phyloP scores from a whole-genome alignment of 37 sponge, comb jelly and placozoan species.

The Lycopodina hypogea region DNA sequence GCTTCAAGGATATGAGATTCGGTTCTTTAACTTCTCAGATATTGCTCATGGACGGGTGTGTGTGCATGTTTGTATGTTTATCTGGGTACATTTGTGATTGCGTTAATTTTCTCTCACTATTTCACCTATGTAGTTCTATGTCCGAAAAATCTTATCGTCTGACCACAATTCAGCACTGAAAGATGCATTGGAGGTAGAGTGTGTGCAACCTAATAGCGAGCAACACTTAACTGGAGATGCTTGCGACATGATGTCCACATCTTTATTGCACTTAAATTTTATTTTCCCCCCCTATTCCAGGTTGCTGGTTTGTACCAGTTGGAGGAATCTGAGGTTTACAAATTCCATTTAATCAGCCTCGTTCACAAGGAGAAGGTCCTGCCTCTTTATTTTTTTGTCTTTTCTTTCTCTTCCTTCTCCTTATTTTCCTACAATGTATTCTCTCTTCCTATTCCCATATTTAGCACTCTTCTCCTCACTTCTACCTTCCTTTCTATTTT shows the following conservation, averaged over 20 bases:
- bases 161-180: not conserved
- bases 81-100: not conserved
- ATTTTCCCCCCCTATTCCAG: not conserved
- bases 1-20: conserved; percentile 54
- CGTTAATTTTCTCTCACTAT: not conserved
- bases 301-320: conserved; percentile 48
- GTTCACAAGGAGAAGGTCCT: conserved; percentile 14
- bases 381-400: no score
- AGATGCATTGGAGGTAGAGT: conserved; percentile 43
- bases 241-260: not conserved
- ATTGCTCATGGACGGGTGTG: conserved; percentile 27
- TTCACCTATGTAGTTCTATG: conserved; percentile 32
- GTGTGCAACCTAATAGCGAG: not conserved
- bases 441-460: not conserved
- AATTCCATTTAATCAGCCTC: conserved; percentile 16
- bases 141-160: conserved; percentile 19
- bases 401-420: no score
- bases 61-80: conserved; percentile 16
- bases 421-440: not conserved
- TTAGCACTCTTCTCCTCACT: not conserved
- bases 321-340: conserved; percentile 25
- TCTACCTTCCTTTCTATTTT: not conserved
- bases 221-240: no score
- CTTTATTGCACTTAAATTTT: not conserved
- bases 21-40: conserved; percentile 51